These are phyloP conservation scores for Himantopus leucocephalus DNA, from an alignment of 2,113 vertebrate species.

Conservation along the genomic window DNA sequence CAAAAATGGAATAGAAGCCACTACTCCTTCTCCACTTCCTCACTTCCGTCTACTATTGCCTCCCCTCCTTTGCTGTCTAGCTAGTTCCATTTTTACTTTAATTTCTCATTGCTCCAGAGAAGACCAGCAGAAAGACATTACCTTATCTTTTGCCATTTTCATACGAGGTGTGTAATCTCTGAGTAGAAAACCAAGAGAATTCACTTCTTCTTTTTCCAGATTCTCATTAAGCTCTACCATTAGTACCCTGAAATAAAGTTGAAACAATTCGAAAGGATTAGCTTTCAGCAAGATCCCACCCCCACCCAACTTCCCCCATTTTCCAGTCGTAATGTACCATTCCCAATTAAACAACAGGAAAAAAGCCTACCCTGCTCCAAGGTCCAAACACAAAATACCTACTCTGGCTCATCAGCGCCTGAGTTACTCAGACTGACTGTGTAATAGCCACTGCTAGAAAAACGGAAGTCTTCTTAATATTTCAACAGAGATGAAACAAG, in stretches of 20 bases:
- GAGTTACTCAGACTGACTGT: neutral
- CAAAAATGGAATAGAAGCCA: neutral
- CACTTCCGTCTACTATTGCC: neutral
- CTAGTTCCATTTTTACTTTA: neutral
- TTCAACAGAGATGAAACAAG: neutral
- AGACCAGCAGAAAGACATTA: slow-evolving; percentile 37
- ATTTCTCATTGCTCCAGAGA: neutral
- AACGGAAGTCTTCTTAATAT: neutral
- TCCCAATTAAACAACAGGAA: neutral
- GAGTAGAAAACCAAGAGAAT: slow-evolving; percentile 82
- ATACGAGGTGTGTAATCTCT: slow-evolving; percentile 65
- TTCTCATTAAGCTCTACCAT: slow-evolving; percentile 85
- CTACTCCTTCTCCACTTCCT: neutral
- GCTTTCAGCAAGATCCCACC: slow-evolving; percentile 5
- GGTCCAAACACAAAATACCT: neutral
- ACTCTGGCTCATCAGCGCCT: neutral
- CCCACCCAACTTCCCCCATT: neutral
- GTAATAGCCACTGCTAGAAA: neutral
- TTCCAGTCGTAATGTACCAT: neutral
- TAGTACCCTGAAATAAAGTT: slow-evolving; percentile 79
- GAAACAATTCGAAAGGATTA: neutral
- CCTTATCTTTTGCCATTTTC: slow-evolving; percentile 79
- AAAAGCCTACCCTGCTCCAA: neutral
- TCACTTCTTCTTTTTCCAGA: slow-evolving; percentile 79
- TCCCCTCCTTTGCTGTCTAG: neutral